Evolutionary conservation across 2,888 invertebrate species (phyloP).

Genomic region (Acanthacorydalis orientalis): DNA sequence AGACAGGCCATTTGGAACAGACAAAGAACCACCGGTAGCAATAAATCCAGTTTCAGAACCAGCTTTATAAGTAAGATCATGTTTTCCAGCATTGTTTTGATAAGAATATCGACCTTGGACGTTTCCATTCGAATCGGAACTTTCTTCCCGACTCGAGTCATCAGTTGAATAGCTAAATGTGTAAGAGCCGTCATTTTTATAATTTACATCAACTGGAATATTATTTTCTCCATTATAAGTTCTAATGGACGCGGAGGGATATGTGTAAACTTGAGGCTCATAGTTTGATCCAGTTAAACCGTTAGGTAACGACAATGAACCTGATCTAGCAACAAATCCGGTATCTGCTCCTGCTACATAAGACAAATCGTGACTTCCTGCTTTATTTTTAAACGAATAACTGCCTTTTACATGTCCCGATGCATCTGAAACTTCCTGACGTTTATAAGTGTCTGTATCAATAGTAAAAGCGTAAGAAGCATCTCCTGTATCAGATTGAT

Average conservation of each 20-base stretch:
- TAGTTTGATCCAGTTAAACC: constrained; percentile 4
- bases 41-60: constrained; percentile 14
- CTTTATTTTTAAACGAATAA: constrained; percentile 9
- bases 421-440: constrained; percentile 20
- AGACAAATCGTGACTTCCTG: constrained; percentile 8
- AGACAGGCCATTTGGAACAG: constrained; percentile 12
- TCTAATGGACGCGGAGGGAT: not conserved
- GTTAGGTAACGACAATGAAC: constrained; percentile 9
- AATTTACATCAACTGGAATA: not conserved
- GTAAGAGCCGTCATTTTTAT: constrained; percentile 16
- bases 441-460: constrained; percentile 18
- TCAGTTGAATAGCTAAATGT: constrained; percentile 15
- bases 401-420: constrained; percentile 16
- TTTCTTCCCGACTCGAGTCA: constrained; percentile 15
- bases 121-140: constrained; percentile 16
- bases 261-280: not conserved
- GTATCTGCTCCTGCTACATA: constrained; percentile 11
- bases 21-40: constrained; percentile 21
- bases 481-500: constrained; percentile 8
- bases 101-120: constrained; percentile 16
- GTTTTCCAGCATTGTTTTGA: constrained; percentile 12
- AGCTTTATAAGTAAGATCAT: constrained; percentile 13
- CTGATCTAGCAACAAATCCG: constrained; percentile 12
- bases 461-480: constrained; percentile 19
- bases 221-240: not conserved